Conservation (phyloP, 2,888 invertebrate genomes). For the Fragum fragum region DNA sequence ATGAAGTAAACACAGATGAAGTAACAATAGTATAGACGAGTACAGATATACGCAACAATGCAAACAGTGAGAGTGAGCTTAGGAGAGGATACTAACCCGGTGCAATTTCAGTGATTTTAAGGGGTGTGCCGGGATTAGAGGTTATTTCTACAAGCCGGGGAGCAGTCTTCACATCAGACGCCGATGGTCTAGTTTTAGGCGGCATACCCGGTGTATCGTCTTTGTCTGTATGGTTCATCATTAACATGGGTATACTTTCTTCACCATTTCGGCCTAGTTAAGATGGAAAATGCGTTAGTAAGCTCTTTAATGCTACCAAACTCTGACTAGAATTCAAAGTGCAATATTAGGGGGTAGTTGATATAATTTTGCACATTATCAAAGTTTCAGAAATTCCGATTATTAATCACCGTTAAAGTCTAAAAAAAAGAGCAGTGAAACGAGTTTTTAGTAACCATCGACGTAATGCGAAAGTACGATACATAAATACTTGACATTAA, state of each 20-base stretch:
- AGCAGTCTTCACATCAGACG: slow-evolving; percentile 73
- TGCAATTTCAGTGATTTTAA: slow-evolving; percentile 81
- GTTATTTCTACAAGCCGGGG: slow-evolving; percentile 81
- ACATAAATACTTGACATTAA: no score
- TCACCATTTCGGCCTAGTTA: slow-evolving; percentile 82
- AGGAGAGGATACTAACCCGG: slow-evolving; percentile 74
- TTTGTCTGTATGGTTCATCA: slow-evolving; percentile 84
- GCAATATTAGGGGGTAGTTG: no score
- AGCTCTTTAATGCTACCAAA: slow-evolving; percentile 13
- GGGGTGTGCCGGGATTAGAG: slow-evolving; percentile 80
- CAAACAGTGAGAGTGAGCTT: neutral
- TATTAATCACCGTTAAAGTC: no score
- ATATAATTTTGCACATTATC: no score
- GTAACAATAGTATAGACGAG: neutral
- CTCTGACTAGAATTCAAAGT: no score
- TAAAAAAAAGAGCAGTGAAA: no score
- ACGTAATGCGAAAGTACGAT: no score
- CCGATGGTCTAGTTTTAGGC: slow-evolving; percentile 70
- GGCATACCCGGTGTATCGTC: slow-evolving; percentile 69
- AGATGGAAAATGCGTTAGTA: slow-evolving; percentile 35
- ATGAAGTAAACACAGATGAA: no score
- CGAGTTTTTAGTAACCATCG: no score
- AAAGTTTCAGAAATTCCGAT: no score
- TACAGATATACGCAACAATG: neutral
- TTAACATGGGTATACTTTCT: slow-evolving; percentile 85